Percentiles rank a stretch among this genome's conserved stretches.
Conservation (phyloP, 1,140 invertebrate genomes). For the Grapholita molesta region DNA sequence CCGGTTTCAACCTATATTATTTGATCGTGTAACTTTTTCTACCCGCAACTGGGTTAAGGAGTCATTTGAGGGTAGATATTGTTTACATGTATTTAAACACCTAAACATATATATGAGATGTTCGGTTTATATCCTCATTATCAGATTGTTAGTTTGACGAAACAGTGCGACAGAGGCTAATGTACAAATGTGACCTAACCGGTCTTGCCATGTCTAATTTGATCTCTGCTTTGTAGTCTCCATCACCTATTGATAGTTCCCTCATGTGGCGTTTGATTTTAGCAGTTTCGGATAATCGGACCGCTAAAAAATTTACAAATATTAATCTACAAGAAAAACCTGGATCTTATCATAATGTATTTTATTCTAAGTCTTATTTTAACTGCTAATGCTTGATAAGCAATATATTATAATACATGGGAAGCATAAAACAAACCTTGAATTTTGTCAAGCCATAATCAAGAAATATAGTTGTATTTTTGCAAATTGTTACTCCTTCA, state of each 20-base stretch:
- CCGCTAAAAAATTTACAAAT: constrained; percentile 23
- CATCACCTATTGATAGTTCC: constrained; percentile 34
- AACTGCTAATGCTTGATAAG: constrained; percentile 8
- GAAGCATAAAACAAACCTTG: neutral
- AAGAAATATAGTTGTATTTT: neutral
- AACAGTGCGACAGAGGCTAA: constrained; percentile 66
- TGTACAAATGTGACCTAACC: constrained; percentile 61
- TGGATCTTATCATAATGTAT: neutral
- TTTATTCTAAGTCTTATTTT: constrained; percentile 2
- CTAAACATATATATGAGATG: no score
- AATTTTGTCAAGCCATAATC: neutral
- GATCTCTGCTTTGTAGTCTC: constrained; percentile 70
- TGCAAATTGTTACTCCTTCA: constrained; percentile 12
- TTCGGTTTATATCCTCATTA: constrained; percentile 20
- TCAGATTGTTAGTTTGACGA: constrained; percentile 38
- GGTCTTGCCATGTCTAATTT: constrained; percentile 68
- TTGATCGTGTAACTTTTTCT: no score
- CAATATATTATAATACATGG: constrained; percentile 1
- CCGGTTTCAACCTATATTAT: no score
- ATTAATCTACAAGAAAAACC: constrained; percentile 10
- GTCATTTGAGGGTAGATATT: no score
- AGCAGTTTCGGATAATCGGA: constrained; percentile 30
- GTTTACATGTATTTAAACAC: no score
- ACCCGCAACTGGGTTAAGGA: no score
- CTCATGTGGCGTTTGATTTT: constrained; percentile 35